Base-by-base conservation (phyloP, 2,888 invertebrate species). In the Polia nebulosa region DNA sequence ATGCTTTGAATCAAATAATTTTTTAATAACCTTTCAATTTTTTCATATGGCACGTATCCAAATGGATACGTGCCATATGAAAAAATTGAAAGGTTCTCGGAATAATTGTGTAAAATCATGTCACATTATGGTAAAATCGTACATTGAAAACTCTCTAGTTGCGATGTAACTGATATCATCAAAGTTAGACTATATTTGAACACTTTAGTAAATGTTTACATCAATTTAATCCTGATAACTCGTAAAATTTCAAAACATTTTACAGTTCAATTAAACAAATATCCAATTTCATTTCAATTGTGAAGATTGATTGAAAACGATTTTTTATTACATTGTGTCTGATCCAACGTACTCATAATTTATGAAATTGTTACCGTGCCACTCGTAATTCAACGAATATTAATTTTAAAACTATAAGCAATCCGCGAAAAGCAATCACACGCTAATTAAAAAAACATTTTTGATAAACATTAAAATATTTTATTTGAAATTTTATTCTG, bases 241-340 rank as follows among this genome's bases (percentile, higher is more conserved):
- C 66, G 62, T 68, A 58, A 58, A 72, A 64, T 59, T 47, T 69
- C 51, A 59, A 72, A 74, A 78, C 65, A 61, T 65, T 74, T 61
- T 67, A 76, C 57, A 47, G 56, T 68, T 63, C 60, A 63, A 62
- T 76, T 72, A 65, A 70, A 72, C 58, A 44, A 78, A 72, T 72
- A 62, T 64, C 70, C 67, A 71, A 72, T 77, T 74, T 66, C 60
- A 60, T 58, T 76, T 59, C 45, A 53, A 45, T 76, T 68, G 69
- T 58, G 59, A 76, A 82, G 81, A 86, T 85, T 86, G 80, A 86
- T 85, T 83, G 79, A 72, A 81, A 72, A 56, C 65, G 64, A 79
- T 67, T 83, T 84, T 84, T 81, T 59, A 77, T 82, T 76, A 76
- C 55, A 41, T 61, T 65, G 51, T 51, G 47, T 44, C 58, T 47